Base-by-base conservation (phyloP, 2,888 invertebrate genomes). In the Caenorhabditis sp. region DNA sequence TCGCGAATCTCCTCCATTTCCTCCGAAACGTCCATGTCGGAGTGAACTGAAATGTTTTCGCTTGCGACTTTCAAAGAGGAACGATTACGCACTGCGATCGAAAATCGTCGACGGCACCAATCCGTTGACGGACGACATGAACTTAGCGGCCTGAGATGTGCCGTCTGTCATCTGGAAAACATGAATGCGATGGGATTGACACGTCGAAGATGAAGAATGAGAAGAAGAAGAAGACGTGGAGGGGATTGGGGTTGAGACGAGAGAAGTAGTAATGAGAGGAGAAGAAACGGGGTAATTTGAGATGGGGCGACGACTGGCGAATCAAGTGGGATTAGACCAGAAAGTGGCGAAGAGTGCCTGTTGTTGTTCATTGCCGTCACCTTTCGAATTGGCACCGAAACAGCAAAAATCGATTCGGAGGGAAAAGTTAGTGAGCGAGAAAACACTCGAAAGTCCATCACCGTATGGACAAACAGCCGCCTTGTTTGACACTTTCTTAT, bases 1-100 rank as follows among this genome's bases (percentile, higher is more conserved):
- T 85, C 85, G n/a, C 85, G 72, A 17, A 85, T 80, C 56, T 85
- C 85, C 50, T 85, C 85, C 85, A 85, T 85, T 45, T 85, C 85
- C 53, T 85, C 85, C 0, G 83, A 83, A n/a, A 79, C 75, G 46
- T 85, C 83, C 83, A 85, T 83, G 53, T 83, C 83, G 30, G 78
- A 56, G 58, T 80, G 74, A 15, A 74, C 82, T 83, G 65, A 63
- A 76, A 71, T 22, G 13, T 24, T 9, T 13, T 13, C 35, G 35
- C 2, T 35, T 35, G 35, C 2, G 32, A 32, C 13, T 32, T 43
- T 53, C 26, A 45, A 59, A 43, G 26, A 35, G 2, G 24, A 58
- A 48, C 27, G 13, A 13, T 32, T 26, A 27, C 75, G 50, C 43
- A 81, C 81, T 66, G 70, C 73, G 58, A 65, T 81, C 81, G 43